Percentiles rank a stretch among this genome's conserved stretches.
Evolutionary conservation across 2,888 invertebrate species (phyloP).

Genomic region (Cantharis nigra): DNA sequence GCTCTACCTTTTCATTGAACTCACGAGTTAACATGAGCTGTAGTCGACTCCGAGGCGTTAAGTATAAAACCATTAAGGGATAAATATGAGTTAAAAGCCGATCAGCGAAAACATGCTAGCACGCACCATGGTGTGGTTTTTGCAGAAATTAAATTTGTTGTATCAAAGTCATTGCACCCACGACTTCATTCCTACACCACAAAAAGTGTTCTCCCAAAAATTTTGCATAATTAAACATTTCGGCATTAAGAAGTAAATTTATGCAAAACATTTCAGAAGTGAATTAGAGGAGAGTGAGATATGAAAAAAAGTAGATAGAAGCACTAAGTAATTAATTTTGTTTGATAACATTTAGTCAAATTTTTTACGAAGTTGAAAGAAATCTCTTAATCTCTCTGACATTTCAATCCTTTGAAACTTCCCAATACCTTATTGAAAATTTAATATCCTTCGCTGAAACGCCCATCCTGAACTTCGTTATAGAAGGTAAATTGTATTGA

Average conservation of each 20-base stretch:
- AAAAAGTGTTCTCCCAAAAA: background rate
- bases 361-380: background rate
- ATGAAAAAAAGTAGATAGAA: background rate
- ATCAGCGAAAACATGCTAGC: conserved; percentile 30
- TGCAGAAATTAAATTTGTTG: conserved; percentile 29
- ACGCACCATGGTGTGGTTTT: conserved; percentile 20
- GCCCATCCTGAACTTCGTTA: background rate
- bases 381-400: background rate
- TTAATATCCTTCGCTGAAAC: background rate
- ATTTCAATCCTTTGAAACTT: background rate
- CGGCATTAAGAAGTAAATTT: background rate
- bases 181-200: background rate
- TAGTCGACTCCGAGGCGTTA: conserved; percentile 14
- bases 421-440: background rate
- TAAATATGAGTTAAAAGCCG: conserved; percentile 36
- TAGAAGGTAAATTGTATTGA: background rate
- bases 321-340: background rate
- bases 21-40: conserved; percentile 13
- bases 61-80: conserved; percentile 34
- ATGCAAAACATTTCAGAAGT: background rate
- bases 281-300: background rate
- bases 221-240: background rate
- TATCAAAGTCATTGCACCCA: conserved; percentile 8
- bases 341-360: background rate
- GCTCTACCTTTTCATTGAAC: conserved; percentile 4